Percentiles rank a stretch among this genome's conserved stretches.
phyloP scores from a whole-genome alignment of 2,113 vertebrate species.

The Apistogramma diplotaenia region DNA sequence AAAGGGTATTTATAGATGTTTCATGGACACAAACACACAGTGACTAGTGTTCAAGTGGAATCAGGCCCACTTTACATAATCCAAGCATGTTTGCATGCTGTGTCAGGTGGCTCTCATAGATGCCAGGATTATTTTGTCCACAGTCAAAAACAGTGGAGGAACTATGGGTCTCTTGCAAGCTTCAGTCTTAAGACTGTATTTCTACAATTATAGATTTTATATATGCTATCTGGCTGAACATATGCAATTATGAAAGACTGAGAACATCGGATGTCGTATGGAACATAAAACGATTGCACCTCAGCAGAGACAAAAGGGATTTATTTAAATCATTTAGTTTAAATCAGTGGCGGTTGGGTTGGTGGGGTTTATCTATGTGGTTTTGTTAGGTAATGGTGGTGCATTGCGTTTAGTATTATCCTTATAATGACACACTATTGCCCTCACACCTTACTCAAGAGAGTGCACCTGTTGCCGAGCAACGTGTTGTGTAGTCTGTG shows the following conservation, averaged over 20 bases:
- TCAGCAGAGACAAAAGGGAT: background rate
- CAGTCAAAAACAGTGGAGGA: conserved; percentile 36
- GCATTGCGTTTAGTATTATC: conserved; percentile 2
- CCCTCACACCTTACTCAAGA: conserved; percentile 7
- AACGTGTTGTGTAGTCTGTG: conserved; percentile 18
- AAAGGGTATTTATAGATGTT: conserved; percentile 9
- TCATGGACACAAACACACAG: background rate
- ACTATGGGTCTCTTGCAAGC: conserved; percentile 18
- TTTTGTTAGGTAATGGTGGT: conserved; percentile 42
- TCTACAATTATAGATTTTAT: background rate
- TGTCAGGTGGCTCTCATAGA: conserved; percentile 38
- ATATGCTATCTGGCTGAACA: background rate
- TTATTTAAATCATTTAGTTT: background rate
- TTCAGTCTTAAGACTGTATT: background rate
- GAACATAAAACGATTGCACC: background rate
- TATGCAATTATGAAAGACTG: background rate
- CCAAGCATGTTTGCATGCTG: conserved; percentile 56
- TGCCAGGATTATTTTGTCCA: conserved; percentile 51
- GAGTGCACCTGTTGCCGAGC: conserved; percentile 52
- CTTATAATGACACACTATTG: conserved; percentile 31
- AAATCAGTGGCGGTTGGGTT: background rate
- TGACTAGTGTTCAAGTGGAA: conserved; percentile 10
- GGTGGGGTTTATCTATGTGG: conserved; percentile 19
- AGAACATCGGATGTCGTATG: background rate
- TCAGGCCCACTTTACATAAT: conserved; percentile 61